Conservation (phyloP, 1,140 invertebrate species). For the Diachasma alloeum region DNA sequence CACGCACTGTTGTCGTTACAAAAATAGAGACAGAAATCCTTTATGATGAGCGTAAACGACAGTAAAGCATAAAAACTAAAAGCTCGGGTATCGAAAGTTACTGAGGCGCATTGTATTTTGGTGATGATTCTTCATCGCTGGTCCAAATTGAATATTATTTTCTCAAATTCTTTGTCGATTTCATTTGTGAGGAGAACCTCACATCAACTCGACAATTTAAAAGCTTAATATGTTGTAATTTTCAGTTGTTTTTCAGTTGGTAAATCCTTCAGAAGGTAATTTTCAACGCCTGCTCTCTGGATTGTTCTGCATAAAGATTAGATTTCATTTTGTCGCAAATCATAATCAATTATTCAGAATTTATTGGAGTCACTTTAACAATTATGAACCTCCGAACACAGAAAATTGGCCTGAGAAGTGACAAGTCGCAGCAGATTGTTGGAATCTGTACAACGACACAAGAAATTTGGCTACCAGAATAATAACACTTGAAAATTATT, state of each 20-base stretch:
- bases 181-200: no score
- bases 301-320: no score
- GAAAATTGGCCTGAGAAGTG: neutral
- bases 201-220: neutral
- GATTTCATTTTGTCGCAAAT: neutral
- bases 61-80: conserved; percentile 36
- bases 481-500: neutral
- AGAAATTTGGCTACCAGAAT: neutral
- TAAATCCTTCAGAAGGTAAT: no score
- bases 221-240: neutral
- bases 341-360: no score
- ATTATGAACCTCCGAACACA: neutral
- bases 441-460: neutral
- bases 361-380: neutral
- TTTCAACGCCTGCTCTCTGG: no score
- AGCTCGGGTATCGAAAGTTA: conserved; percentile 18
- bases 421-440: neutral
- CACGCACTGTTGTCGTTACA: conserved; percentile 34
- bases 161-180: no score
- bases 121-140: neutral
- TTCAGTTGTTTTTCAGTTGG: no score
- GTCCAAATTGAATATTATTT: no score
- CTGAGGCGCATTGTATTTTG: neutral
- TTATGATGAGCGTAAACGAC: conserved; percentile 40
- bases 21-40: conserved; percentile 47